Evolutionary conservation across 2,113 vertebrate genomes (phyloP), one percentile per base, ranked within the genome.

Genomic region (Aplodontia rufa): DNA sequence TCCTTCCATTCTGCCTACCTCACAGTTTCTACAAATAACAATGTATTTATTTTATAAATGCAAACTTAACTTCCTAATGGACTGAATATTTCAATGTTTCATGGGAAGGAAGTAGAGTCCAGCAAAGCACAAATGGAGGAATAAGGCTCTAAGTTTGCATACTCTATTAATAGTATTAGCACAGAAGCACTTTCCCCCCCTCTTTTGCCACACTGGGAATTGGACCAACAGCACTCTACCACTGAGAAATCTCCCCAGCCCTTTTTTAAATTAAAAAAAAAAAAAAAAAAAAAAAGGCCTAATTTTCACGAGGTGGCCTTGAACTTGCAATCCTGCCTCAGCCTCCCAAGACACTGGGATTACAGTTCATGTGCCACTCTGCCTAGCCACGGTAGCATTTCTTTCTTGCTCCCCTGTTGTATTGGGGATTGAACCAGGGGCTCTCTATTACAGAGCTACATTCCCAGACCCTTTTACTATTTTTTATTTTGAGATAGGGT

Each of bases 61-160:
- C 8, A 22, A 75, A 45, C 45, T 72, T 79, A 28, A 51, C 49
- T 83, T 71, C 13, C 0, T 26, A 51, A 51, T 30, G 40, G n/a
- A 85, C 35, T 81, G 1, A 64, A 58, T 28, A 89, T 35, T 90
- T 49, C 28, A 19, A 24, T 3, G 20, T 53, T 64, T 35, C 24
- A 78, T n/a, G 8, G 22, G 35, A 88, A 51, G 62, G 62, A 91
- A 74, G 6, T 5, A 30, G 69, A 53, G 6, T 49, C 64, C 4
- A 81, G 28, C 45, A 71, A 49, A 55, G 35, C 51, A 26, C 28
- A 30, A 8, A 0, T 19, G 3, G 28, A 14, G 37, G 5, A 32
- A 55, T 14, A 49, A 87, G 5, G 6, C 4, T 14, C 5, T 6
- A 0, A 12, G 49, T 40, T 28, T 3, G 22, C 5, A 22, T 3